Evolutionary conservation across 1,140 invertebrate genomes (phyloP), one percentile per base, ranked within the genome.

Genomic region (Drosophila kohkoa): DNA sequence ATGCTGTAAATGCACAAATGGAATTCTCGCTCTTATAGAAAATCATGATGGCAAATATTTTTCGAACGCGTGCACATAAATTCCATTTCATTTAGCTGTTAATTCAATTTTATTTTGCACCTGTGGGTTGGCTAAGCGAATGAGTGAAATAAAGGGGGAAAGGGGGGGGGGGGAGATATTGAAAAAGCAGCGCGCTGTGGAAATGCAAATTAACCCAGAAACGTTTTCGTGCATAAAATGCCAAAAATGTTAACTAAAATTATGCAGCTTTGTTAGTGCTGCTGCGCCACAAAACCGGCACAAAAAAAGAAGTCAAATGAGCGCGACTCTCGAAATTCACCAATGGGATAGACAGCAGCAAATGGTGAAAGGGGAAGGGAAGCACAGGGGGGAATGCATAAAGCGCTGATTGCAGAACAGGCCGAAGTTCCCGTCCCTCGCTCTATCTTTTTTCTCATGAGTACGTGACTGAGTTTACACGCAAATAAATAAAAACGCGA

Each of bases 181-280:
- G 63, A 81, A 68, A 28, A 48, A 10, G 7, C 1, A 10, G 25
- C 43, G 48, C 32, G 38, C 20, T 15, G 25, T 41, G 52, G 28
- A 67, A 62, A 70, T 75, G 82, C 82, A 86, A 86, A 86, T 86
- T 86, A 88, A 86, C 83, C 82, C 76, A 79, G 73, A 86, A 86
- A 86, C 82, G 60, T 76, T 82, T 59, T 88, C 82, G 79, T 82
- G 82, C 82, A 86, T 88, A 69, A 86, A 88, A 86, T 88, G 76
- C 79, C 76, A 63, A 82, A 77, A 86, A 82, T 82, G 65, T 82
- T 77, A 82, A 76, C 82, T 79, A 79, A 82, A 86, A 88, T 86
- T 79, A 86, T 86, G 82, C 82, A 76, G 67, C 68, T 79, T 86
- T 65, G 62, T 64, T 64, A 25, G 20, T 25, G 20, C 20, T 25